Evolutionary conservation across 2,797 vertebrate species (phyloP).

Genomic region (Moxostoma hubbsi): DNA sequence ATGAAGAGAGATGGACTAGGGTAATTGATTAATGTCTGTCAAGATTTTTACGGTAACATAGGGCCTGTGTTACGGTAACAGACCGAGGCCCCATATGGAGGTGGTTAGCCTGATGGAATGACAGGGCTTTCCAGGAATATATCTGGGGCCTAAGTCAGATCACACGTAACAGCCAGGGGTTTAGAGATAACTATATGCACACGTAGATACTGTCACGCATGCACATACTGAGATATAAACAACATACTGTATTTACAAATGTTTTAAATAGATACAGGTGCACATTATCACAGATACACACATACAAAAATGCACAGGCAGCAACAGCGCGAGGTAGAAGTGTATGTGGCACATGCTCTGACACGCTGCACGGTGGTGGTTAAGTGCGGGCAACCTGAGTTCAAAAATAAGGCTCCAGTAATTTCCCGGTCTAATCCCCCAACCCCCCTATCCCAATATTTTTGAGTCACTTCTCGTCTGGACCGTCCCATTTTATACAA

Average conservation of each 20-base stretch:
- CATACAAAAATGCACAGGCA: neutral
- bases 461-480: neutral
- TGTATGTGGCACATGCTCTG: neutral
- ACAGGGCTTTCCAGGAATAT: constrained; percentile 68
- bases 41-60: constrained; percentile 70
- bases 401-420: constrained; percentile 3
- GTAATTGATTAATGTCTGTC: constrained; percentile 52
- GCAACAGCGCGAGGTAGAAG: neutral
- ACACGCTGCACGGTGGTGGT: neutral
- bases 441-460: neutral
- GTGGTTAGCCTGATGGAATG: constrained; percentile 63
- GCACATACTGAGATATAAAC: constrained; percentile 43
- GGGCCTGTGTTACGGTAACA: constrained; percentile 70
- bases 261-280: constrained; percentile 28
- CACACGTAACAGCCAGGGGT: constrained; percentile 24
- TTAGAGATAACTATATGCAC: constrained; percentile 6
- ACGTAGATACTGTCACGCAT: constrained; percentile 55
- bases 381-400: neutral
- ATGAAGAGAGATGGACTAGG: constrained; percentile 45
- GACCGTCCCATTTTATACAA: neutral
- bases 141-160: constrained; percentile 1
- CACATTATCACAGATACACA: constrained; percentile 29
- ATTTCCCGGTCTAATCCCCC: neutral
- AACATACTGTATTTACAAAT: neutral
- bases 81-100: constrained; percentile 66